Percentiles rank a stretch among this genome's conserved stretches.
Conservation (phyloP, 2,797 vertebrate species). For the Hemibagrus guttatus region DNA sequence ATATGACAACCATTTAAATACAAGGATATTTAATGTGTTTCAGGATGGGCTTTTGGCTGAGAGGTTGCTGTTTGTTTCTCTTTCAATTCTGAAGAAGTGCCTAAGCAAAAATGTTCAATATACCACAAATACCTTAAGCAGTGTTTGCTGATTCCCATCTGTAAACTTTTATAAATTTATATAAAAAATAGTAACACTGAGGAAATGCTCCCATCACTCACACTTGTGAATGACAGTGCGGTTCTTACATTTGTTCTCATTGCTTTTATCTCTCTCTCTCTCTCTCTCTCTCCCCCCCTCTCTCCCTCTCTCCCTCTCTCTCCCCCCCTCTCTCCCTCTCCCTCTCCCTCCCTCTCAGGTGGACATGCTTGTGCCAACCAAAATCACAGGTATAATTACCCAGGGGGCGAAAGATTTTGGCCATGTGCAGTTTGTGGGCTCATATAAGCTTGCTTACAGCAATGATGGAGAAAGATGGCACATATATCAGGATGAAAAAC, state of each 20-base stretch:
- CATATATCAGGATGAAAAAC: slow-evolving; percentile 94
- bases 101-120: background rate
- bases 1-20: background rate
- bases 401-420: slow-evolving; percentile 99
- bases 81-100: background rate
- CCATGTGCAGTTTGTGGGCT: slow-evolving; percentile 96
- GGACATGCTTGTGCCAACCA: slow-evolving; percentile 90
- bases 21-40: background rate
- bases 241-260: slow-evolving; percentile 3
- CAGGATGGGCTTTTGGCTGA: background rate
- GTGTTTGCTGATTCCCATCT: background rate
- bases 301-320: background rate
- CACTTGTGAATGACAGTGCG: background rate
- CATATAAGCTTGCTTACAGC: slow-evolving; percentile 96
- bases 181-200: background rate
- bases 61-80: background rate
- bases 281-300: too few relatives aligned
- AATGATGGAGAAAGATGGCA: slow-evolving; percentile 91
- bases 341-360: slow-evolving; percentile 72
- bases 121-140: background rate
- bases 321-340: slow-evolving; percentile 45
- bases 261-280: background rate
- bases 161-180: background rate
- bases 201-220: background rate
- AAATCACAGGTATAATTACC: slow-evolving; percentile 96